These are phyloP conservation scores for Salvator merianae DNA, from an alignment of 2,113 vertebrate genomes.

Conservation along the genomic window DNA sequence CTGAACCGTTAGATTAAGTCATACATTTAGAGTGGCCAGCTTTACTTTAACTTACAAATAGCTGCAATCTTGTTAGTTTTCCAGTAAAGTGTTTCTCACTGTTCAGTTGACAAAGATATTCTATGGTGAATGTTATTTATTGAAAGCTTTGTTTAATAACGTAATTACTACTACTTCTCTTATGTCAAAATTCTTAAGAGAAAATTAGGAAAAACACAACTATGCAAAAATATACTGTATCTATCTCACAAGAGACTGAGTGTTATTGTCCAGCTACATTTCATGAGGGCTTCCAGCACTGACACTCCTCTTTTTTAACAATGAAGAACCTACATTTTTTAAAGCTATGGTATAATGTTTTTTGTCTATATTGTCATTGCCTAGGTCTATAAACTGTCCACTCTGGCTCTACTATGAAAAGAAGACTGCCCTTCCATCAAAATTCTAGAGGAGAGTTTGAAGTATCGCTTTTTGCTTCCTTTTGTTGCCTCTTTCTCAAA, in stretches of 20 bases:
- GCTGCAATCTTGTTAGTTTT: neutral
- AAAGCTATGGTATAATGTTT: too few species aligned
- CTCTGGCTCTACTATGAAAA: too few species aligned
- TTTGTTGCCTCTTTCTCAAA: too few species aligned
- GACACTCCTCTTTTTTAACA: neutral
- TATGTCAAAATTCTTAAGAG: neutral
- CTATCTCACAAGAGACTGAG: slow-evolving; percentile 5
- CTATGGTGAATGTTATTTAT: slow-evolving; percentile 3
- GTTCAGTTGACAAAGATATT: neutral
- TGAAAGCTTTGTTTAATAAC: neutral
- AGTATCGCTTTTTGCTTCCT: too few species aligned
- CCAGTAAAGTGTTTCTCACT: neutral
- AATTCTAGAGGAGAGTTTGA: too few species aligned
- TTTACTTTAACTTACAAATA: neutral
- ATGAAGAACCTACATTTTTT: neutral
- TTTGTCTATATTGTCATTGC: too few species aligned
- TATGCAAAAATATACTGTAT: neutral
- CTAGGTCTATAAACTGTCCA: too few species aligned
- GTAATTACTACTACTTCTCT: neutral
- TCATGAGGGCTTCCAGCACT: too few species aligned
- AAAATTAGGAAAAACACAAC: neutral
- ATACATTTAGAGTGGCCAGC: neutral
- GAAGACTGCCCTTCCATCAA: too few species aligned
- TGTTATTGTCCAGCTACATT: neutral
- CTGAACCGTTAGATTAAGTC: slow-evolving; percentile 3